These are phyloP conservation scores for Cladorhizidae sp. DNA, from an alignment of 37 sponge, comb jelly and placozoan species.

Conservation along the genomic window DNA sequence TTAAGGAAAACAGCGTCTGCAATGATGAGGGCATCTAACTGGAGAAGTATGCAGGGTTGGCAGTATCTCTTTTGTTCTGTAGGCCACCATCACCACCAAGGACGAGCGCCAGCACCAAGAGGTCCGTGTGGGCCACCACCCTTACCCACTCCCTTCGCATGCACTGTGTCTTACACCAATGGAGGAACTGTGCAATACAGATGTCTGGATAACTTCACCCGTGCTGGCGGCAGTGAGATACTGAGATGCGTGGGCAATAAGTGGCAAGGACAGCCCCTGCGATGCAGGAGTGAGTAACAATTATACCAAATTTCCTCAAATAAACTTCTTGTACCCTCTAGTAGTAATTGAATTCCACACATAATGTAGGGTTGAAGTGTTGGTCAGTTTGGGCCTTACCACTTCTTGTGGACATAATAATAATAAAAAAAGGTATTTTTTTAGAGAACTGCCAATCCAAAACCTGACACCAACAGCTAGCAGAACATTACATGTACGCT, in stretches of 20 bases:
- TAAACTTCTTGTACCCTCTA: no score
- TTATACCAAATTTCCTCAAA: no score
- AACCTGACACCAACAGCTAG: no score
- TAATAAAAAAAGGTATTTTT: no score
- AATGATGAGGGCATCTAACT: background rate
- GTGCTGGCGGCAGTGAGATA: background rate
- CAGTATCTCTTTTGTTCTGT: no score
- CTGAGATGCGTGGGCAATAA: background rate
- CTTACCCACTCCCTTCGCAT: slow-evolving; percentile 6
- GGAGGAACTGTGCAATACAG: slow-evolving; percentile 20
- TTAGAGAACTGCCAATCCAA: no score
- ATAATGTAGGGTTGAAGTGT: no score
- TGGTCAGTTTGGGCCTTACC: no score
- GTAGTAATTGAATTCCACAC: no score
- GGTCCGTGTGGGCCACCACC: slow-evolving; percentile 20
- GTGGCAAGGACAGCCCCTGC: slow-evolving; percentile 24
- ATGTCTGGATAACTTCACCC: slow-evolving; percentile 13
- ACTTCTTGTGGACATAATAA: no score
- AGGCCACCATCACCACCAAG: background rate
- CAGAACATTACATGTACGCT: no score
- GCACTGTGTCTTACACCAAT: background rate
- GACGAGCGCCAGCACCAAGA: background rate
- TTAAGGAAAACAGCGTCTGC: background rate
- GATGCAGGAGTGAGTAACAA: slow-evolving; percentile 39
- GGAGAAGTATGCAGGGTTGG: no score